phyloP scores from a whole-genome alignment of 2,113 vertebrate species.

The Archocentrus centrarchus region DNA sequence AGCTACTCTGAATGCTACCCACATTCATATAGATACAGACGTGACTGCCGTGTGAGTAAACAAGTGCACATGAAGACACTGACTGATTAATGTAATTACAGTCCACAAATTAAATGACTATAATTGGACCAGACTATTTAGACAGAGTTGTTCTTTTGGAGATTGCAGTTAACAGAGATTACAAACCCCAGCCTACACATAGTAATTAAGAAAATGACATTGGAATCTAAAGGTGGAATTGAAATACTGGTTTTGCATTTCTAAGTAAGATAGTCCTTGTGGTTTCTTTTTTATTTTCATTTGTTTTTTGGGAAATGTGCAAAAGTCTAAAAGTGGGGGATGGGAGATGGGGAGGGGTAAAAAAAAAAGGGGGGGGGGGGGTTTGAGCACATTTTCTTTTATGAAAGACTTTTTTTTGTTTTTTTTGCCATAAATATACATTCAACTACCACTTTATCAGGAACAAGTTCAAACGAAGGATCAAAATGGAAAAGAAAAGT shows the following conservation, averaged over 20 bases:
- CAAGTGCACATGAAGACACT: slow-evolving; percentile 41
- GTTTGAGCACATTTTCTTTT: neutral
- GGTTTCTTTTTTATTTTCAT: neutral
- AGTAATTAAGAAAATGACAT: slow-evolving; percentile 37
- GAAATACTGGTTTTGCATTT: slow-evolving; percentile 30
- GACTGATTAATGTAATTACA: slow-evolving; percentile 53
- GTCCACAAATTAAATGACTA: slow-evolving; percentile 42
- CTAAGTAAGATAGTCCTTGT: slow-evolving; percentile 8
- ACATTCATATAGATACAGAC: slow-evolving; percentile 52
- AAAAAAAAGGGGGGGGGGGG: too few species aligned
- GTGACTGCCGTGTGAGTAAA: slow-evolving; percentile 44
- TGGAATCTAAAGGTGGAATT: slow-evolving; percentile 11
- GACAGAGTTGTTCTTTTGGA: slow-evolving; percentile 20
- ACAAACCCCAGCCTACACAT: slow-evolving; percentile 18
- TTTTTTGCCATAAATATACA: neutral
- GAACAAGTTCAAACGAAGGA: neutral
- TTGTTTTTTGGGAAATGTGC: neutral
- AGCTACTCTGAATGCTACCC: slow-evolving; percentile 62
- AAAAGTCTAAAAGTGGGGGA: neutral
- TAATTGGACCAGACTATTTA: slow-evolving; percentile 35
- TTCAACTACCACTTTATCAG: neutral
- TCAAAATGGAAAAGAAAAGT: neutral
- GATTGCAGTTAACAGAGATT: slow-evolving; percentile 39
- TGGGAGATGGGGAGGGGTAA: neutral
- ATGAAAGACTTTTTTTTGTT: neutral